Conservation (phyloP, 2,113 vertebrate genomes). For the Dascyllus trimaculatus region DNA sequence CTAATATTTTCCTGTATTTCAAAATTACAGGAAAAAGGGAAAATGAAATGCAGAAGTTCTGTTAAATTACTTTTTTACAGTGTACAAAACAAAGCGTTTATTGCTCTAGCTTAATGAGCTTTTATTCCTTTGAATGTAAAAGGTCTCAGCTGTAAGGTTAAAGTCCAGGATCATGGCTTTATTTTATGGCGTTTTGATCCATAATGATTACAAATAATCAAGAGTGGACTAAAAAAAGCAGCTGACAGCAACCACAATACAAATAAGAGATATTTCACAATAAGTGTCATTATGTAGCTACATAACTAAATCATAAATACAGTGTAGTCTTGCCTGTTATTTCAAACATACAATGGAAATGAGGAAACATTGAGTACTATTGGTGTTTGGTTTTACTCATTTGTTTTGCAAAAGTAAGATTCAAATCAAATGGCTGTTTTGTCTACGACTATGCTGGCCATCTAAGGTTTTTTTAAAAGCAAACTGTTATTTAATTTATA, state of each 20-base stretch:
- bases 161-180: conserved; percentile 16
- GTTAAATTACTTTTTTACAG: no score
- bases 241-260: neutral
- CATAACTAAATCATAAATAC: neutral
- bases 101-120: no score
- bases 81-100: neutral
- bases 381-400: neutral
- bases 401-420: conserved; percentile 64
- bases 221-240: neutral
- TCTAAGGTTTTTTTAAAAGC: neutral
- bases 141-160: neutral
- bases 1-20: no score
- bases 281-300: neutral
- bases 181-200: neutral
- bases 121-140: neutral
- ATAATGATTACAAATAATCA: neutral
- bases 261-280: neutral
- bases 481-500: neutral
- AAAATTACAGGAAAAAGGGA: no score
- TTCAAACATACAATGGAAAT: neutral
- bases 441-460: neutral
- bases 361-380: neutral
- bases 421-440: conserved; percentile 18
- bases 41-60: no score
- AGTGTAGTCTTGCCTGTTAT: neutral